A percentile compares a stretch with the other conserved stretches of the same genome.
Conservation (phyloP, 35 echinoderm and acorn worm genomes). For the Lytechinus pictus region DNA sequence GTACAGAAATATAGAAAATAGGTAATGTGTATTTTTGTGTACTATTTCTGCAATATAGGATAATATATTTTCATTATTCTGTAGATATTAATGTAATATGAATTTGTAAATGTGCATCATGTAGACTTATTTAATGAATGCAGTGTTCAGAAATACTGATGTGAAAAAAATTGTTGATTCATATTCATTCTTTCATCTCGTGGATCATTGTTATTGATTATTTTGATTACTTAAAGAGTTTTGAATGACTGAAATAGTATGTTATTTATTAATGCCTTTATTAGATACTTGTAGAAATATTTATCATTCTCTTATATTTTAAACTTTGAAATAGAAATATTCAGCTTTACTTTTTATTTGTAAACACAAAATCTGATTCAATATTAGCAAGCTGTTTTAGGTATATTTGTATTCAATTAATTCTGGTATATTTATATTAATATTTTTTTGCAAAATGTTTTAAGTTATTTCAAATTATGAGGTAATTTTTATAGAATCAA, state of each 20-base stretch:
- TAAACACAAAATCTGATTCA: background rate
- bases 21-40: background rate
- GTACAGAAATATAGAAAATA: background rate
- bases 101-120: conserved; percentile 20
- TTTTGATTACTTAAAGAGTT: background rate
- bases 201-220: background rate
- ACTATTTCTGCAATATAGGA: conserved; percentile 5
- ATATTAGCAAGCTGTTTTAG: background rate
- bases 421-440: background rate
- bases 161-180: background rate
- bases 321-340: background rate
- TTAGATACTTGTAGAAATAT: background rate
- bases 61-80: background rate
- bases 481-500: background rate
- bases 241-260: background rate
- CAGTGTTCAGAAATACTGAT: background rate
- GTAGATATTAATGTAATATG: background rate
- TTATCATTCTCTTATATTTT: background rate
- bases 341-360: background rate
- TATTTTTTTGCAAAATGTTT: background rate
- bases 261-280: background rate
- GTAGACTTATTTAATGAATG: background rate
- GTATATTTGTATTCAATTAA: background rate
- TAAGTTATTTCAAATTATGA: background rate
- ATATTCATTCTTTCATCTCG: background rate